Base-by-base conservation (phyloP, 2,888 invertebrate genomes). In the Diaperis boleti region DNA sequence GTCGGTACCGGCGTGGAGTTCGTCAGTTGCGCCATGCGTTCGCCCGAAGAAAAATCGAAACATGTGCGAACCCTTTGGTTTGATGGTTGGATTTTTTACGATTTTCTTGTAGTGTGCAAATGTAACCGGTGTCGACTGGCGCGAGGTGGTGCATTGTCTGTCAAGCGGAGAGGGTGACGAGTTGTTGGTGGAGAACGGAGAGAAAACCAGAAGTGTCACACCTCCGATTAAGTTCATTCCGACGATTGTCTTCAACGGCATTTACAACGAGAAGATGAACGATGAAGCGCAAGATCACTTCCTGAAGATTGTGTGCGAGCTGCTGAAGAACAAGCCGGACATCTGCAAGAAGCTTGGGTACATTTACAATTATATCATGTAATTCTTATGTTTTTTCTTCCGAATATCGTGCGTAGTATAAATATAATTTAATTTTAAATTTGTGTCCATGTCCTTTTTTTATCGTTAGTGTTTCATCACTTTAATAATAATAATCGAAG, bases 11-110 rank as follows among this genome's bases (percentile, higher is more conserved):
- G 68, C 13, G 55, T 72, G 1, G 70, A 75, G 3, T 80, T 83
- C 61, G 76, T 84, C 6, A 74, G 76, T 65, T 85, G 85, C 65
- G 76, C 79, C 4, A 83, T 85, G 82, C 60, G 72, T 11, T 69
- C 73, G 11, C 59, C 68, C 64, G 41, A 6, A 10, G 10, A 42
- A 11, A 20, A 18, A 7, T 60, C 37, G 10, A 45, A 17, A 22
- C 59, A 6, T 15, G 42, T 54, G 2, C 33, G 11, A 26, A 20
- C 6, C 3, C 3, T 6, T 31, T 31, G n/a, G 3, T n/a, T 31
- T 6, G 3, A 2, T 8, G 31, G 8, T 31, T 22, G 7, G 5
- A 6, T 31, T 31, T 31, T 31, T 31, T 31, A 31, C 3, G 33
- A 41, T 54, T 11, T 39, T 10, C 10, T 55, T 57, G 15, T 50